Percentiles rank a stretch among this genome's conserved stretches.
Evolutionary conservation across 1,140 invertebrate species (phyloP).

Genomic region (Tetramorium parvispinum): DNA sequence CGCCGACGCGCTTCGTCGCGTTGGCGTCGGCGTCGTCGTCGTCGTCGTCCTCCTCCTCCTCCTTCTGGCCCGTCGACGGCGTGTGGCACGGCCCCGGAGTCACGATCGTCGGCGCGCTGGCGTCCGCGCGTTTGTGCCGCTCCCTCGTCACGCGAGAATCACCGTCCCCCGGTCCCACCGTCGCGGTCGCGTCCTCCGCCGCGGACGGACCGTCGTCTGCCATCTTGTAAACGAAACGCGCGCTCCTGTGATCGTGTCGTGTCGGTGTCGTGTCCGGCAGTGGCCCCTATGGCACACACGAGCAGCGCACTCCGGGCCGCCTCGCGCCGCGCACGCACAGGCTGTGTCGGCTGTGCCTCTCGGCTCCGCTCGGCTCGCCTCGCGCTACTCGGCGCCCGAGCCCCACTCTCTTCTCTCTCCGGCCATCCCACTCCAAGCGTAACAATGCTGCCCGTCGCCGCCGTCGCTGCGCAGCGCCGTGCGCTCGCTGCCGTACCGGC

Average conservation of each 20-base stretch:
- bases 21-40: too few species aligned
- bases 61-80: conserved; percentile 16
- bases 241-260: conserved; percentile 65
- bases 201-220: conserved; percentile 82
- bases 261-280: conserved; percentile 61
- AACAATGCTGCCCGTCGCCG: too few species aligned
- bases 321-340: neutral
- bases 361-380: too few species aligned
- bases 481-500: too few species aligned
- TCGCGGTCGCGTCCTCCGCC: conserved; percentile 75
- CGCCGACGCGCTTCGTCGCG: conserved; percentile 40
- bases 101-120: conserved; percentile 58
- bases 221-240: conserved; percentile 81
- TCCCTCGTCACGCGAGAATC: conserved; percentile 77
- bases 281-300: conserved; percentile 70
- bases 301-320: conserved; percentile 61
- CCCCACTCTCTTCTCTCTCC: too few species aligned
- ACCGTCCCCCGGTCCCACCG: conserved; percentile 63
- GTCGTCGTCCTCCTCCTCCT: too few species aligned
- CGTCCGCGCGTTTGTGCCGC: conserved; percentile 75
- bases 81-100: conserved; percentile 25
- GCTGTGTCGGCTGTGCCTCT: too few species aligned
- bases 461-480: too few species aligned
- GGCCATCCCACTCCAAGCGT: too few species aligned
- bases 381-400: too few species aligned